Evolutionary conservation across 2,888 invertebrate genomes (phyloP), one percentile per base, ranked within the genome.

Genomic region (Dolichomitus sp.): DNA sequence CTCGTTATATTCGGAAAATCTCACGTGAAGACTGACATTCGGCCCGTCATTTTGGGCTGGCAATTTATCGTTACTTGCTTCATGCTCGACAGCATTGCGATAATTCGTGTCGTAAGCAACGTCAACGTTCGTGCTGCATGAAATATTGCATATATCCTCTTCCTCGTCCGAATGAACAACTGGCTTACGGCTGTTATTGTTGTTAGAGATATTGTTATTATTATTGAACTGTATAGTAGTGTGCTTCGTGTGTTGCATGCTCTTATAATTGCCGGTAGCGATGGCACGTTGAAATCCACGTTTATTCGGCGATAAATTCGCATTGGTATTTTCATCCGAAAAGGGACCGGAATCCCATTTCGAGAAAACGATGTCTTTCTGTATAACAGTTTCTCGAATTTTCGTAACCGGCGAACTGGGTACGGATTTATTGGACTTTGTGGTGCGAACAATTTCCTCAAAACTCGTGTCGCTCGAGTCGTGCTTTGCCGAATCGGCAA

Each of bases 1-100:
- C 72, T 93, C 92, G 70, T 93, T 92, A 75, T 89, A 89, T 72
- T 93, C 92, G 27, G 93, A 88, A 81, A 93, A 93, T 86, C 93
- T 89, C 4, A 93, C 93, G 79, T 92, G 93, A 61, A 92, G 87
- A 78, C 91, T 92, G 19, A 82, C 86, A 54, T 90, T 86, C 4
- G 81, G 61, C 11, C 88, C 87, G 33, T 86, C 84, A 76, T 87
- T 70, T 40, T 81, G 65, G 9, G 52, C 42, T 0, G 23, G 37
- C 14, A 30, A 30, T n/a, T 69, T 33, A 40, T 57, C 33, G 27
- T 48, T 42, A 14, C 23, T 54, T 45, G 14, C 57, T 65, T 48
- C 59, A 19, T 63, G 73, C 37, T 80, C 66, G 9, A 40, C 50
- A 11, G 11, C 33, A 12, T 57, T 66, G 17, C 12, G 54, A 54